Evolutionary conservation across 1,140 invertebrate species (phyloP), one percentile per base, ranked within the genome.

Genomic region (Reticulitermes speratus): DNA sequence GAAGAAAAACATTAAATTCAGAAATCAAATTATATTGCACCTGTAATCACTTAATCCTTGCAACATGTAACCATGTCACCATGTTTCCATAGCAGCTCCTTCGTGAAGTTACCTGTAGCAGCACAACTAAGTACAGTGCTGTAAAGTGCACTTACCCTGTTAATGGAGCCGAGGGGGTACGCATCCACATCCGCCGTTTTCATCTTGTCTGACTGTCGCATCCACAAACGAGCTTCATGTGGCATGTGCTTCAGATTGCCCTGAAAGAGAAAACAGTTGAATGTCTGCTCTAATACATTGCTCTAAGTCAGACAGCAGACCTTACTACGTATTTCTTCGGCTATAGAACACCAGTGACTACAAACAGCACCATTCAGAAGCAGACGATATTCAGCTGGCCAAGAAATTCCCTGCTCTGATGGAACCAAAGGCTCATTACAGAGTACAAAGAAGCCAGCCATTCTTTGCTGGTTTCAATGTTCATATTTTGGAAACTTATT

Each of bases 131-230:
- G 38, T 38, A 38, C 38, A 38, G 38, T 38, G 38, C 38, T 38
- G 38, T 38, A 38, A 38, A 2, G 69, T 84, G 16, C n/a, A 44
- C 82, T 48, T 52, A 86, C 86, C 82, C 81, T 86, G 38, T 86
- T 86, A 21, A 86, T 55, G 52, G 82, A 86, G 7, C 38, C 84
- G 44, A 84, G 23, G n/a, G 86, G 86, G 45, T 86, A 86, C 16
- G 65, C 65, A n/a, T 84, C 83, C 5, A 81, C 55, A 65, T 48
- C 32, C 19, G 45, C 86, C 14, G 59, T 69, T 48, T 52, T 55
- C 86, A 86, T 86, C 32, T 44, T 84, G 38, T 84, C 86, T 11
- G 86, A 86, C 83, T 84, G 81, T 55, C 86, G 82, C 52, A 65
- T 86, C 82, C 86, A 86, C 44, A 44, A 23, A 45, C 82, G 52